phyloP scores from a whole-genome alignment of 2,797 vertebrate species.

The Rhyacichthys aspro region DNA sequence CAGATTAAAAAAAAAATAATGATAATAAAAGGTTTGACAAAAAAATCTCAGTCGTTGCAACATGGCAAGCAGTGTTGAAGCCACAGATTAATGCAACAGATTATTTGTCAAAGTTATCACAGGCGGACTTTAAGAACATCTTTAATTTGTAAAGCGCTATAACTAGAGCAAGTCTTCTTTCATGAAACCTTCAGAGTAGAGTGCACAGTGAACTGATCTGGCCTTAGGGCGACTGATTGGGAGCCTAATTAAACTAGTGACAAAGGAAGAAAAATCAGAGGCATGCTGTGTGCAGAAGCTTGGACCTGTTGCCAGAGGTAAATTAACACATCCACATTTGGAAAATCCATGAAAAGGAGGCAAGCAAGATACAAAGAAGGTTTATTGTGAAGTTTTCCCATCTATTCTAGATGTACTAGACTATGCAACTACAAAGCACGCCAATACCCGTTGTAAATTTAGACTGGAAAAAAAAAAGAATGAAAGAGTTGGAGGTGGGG shows the following conservation, averaged over 20 bases:
- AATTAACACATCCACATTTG: constrained; percentile 11
- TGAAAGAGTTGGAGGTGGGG: too few species aligned
- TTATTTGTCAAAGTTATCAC: not conserved
- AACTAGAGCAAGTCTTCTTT: constrained; percentile 12
- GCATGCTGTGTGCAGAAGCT: constrained; percentile 12
- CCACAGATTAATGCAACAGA: not conserved
- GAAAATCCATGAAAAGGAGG: constrained; percentile 10
- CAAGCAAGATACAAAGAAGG: not conserved
- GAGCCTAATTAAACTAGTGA: constrained; percentile 35
- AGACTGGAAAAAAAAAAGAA: too few species aligned
- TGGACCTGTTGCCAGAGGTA: constrained; percentile 14
- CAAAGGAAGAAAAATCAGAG: constrained; percentile 15
- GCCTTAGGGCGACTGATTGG: constrained; percentile 20
- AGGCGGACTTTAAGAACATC: not conserved
- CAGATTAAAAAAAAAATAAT: too few species aligned
- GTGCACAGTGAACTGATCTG: constrained; percentile 5
- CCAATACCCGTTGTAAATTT: too few species aligned
- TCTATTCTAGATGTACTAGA: not conserved
- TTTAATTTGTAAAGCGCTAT: not conserved
- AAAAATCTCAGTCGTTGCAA: too few species aligned
- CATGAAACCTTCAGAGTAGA: constrained; percentile 6
- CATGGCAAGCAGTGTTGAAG: not conserved
- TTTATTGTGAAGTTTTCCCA: not conserved
- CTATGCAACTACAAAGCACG: too few species aligned
- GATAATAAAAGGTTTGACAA: too few species aligned